phyloP scores from a whole-genome alignment of 2,888 invertebrate genomes.

The Ferdinandea cuprea region DNA sequence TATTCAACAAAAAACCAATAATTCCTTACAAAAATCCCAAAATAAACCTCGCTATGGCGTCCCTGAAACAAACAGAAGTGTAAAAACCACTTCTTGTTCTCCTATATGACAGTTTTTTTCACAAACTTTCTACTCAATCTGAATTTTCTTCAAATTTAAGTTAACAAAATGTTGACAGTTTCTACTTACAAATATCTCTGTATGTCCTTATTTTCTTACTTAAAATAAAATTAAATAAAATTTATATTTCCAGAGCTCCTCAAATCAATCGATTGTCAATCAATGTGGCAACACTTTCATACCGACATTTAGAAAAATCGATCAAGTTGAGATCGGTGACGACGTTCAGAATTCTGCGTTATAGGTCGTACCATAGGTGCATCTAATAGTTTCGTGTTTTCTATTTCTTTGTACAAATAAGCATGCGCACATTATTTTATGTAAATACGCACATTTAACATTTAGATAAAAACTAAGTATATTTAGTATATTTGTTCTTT shows the following conservation, averaged over 20 bases:
- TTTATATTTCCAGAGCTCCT: constrained; percentile 79
- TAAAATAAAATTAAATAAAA: not conserved
- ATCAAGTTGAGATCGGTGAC: constrained; percentile 79
- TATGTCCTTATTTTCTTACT: too few species aligned
- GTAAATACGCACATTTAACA: constrained; percentile 59
- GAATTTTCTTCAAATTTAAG: too few species aligned
- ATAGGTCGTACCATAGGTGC: constrained; percentile 45
- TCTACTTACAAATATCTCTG: too few species aligned
- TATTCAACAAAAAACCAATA: too few species aligned
- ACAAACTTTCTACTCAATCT: too few species aligned
- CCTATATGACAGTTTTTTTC: too few species aligned
- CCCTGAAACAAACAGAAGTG: too few species aligned
- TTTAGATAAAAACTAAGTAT: constrained; percentile 8
- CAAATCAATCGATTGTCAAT: constrained; percentile 82
- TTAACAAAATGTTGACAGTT: too few species aligned
- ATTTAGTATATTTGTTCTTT: constrained; percentile 1
- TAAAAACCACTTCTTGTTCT: too few species aligned
- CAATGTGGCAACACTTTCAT: constrained; percentile 81
- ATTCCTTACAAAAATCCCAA: too few species aligned
- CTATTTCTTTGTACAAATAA: constrained; percentile 44
- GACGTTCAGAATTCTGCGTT: constrained; percentile 75
- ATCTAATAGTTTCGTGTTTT: not conserved
- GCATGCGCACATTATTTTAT: constrained; percentile 25
- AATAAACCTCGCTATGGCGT: too few species aligned
- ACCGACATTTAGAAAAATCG: constrained; percentile 81